These are phyloP conservation scores for Himantopus leucocephalus DNA, from an alignment of 2,113 vertebrate genomes.

Conservation along the genomic window DNA sequence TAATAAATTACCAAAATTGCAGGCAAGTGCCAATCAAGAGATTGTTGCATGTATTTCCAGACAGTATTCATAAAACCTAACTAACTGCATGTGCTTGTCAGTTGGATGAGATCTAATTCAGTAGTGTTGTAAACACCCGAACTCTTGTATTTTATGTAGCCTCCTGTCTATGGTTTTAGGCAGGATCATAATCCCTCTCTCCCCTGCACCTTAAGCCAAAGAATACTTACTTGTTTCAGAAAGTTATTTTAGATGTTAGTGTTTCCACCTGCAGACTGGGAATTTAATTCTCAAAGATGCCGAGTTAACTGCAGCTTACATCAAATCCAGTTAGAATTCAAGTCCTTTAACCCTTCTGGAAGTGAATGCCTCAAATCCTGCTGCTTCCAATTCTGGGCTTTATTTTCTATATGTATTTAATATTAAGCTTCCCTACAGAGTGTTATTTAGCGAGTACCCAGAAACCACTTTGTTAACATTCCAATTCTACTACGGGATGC, in stretches of 20 bases:
- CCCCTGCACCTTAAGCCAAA: neutral
- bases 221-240: neutral
- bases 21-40: neutral
- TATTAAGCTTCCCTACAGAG: neutral
- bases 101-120: neutral
- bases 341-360: neutral
- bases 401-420: neutral
- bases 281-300: neutral
- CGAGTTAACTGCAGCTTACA: neutral
- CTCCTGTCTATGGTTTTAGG: neutral
- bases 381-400: neutral
- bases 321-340: neutral
- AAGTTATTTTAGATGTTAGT: neutral
- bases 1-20: neutral
- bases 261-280: neutral
- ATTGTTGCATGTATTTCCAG: neutral
- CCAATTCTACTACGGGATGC: neutral
- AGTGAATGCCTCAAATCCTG: neutral
- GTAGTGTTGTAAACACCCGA: neutral
- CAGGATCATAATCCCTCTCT: neutral
- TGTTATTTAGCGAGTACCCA: neutral
- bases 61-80: neutral
- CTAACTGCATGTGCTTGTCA: neutral
- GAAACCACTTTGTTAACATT: neutral
- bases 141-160: neutral